Conservation (phyloP, 2,888 invertebrate species). For the Thumatha senex region DNA sequence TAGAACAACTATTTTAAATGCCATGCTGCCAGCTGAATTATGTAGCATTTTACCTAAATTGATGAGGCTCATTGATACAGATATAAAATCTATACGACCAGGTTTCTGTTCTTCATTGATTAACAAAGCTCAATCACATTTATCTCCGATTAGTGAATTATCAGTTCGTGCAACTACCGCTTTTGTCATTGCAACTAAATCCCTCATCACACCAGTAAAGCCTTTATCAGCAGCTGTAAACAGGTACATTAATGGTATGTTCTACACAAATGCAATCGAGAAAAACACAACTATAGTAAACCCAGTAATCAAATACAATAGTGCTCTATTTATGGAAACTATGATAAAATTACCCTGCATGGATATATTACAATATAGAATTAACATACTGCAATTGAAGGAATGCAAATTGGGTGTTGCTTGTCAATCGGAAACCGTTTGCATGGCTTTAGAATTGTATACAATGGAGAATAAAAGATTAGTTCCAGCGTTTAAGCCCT, state of each 20-base stretch:
- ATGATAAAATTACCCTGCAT: slow-evolving; percentile 14
- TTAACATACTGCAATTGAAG: background rate
- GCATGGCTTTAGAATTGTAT: slow-evolving; percentile 42
- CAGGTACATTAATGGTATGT: slow-evolving; percentile 32
- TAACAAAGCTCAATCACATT: slow-evolving; percentile 32
- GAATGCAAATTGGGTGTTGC: background rate
- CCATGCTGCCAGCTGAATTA: slow-evolving; percentile 67
- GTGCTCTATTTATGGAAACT: slow-evolving; percentile 16
- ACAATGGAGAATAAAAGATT: slow-evolving; percentile 17
- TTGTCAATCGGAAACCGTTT: slow-evolving; percentile 9
- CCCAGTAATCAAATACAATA: slow-evolving; percentile 7
- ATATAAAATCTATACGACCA: slow-evolving; percentile 12
- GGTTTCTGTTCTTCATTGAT: slow-evolving; percentile 17
- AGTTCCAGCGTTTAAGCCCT: slow-evolving; percentile 9
- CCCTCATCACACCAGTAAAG: background rate
- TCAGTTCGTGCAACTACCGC: slow-evolving; percentile 17
- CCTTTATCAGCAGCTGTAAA: slow-evolving; percentile 23
- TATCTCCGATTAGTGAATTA: slow-evolving; percentile 48
- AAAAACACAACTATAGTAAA: background rate
- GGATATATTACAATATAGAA: background rate
- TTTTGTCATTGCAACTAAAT: background rate
- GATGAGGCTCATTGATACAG: slow-evolving; percentile 47
- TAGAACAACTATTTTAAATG: slow-evolving; percentile 60
- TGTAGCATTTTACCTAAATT: slow-evolving; percentile 67
- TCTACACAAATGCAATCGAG: slow-evolving; percentile 9